A percentile compares a stretch with the other conserved stretches of the same genome.
Evolutionary conservation across 2,113 vertebrate genomes (phyloP).

Genomic region (Crotophaga sulcirostris): DNA sequence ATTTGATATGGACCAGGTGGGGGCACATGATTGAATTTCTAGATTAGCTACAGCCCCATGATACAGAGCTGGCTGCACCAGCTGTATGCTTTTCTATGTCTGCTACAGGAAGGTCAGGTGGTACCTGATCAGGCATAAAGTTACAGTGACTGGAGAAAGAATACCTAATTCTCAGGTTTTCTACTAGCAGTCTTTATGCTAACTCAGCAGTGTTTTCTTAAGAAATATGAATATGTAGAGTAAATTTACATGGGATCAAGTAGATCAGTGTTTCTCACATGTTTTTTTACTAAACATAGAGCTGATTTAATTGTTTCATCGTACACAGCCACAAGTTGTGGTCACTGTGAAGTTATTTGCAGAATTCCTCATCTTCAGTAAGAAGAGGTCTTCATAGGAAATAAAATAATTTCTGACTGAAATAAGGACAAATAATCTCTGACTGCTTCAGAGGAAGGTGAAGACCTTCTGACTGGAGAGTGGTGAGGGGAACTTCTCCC

Average conservation of each 20-base stretch:
- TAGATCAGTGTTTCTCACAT: neutral
- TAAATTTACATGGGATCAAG: neutral
- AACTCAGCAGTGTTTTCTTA: neutral
- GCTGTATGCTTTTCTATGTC: neutral
- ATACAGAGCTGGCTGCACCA: neutral
- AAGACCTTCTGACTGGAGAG: neutral
- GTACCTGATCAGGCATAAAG: neutral
- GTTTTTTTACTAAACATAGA: neutral
- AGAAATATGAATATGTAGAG: fast-evolving
- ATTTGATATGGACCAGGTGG: neutral
- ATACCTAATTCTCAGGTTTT: neutral
- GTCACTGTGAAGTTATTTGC: neutral
- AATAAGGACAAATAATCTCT: neutral
- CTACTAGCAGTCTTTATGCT: too few relatives aligned
- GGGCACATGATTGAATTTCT: neutral
- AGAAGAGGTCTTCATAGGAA: neutral
- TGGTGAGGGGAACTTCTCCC: neutral
- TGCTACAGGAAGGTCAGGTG: neutral
- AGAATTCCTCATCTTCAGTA: neutral
- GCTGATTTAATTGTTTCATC: neutral
- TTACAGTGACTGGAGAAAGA: neutral
- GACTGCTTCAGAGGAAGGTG: neutral
- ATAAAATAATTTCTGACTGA: neutral
- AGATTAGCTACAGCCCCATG: neutral
- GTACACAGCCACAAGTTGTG: neutral